Evolutionary conservation across 2,888 invertebrate genomes (phyloP), one percentile per base, ranked within the genome.

Genomic region (Cactoblastis cactorum): DNA sequence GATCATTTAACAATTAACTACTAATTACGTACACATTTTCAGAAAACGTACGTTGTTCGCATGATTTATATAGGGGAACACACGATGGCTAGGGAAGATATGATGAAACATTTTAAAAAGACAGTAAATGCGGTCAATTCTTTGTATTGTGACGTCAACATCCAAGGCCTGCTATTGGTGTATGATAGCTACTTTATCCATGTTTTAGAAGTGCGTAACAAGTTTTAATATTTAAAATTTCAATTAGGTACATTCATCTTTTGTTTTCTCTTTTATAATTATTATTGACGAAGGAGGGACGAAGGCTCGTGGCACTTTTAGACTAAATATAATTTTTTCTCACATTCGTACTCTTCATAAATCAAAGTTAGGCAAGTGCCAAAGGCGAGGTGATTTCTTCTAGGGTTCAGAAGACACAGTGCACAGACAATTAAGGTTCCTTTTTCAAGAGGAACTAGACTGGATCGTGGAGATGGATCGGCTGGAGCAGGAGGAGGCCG

Each of bases 141-240:
- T 0, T 57, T 63, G 3, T 90, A 89, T 58, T 85, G 85, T 54
- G 87, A 90, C 14, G 81, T 91, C 34, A 64, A 75, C 45, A 64
- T 91, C 4, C 64, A 72, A 14, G 91, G 91, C 0, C 61, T 91
- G 32, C 66, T 91, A 18, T 66, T 91, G 34, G 85, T 83, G 9
- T 91, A 91, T 52, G 82, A 84, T 46, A 81, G 78, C 48, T 90
- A 89, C 65, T 91, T 91, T 61, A 80, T 91, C 18, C 91, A 91
- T 59, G 74, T 91, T 58, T 54, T 91, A 15, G 91, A 91, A 87
- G 91, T 90, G 57, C 61, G 80, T 75, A 49, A 12, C 3, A 11
- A 11, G 32, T 32, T 32, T 32, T 32, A 22, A 22, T 22, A 4
- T 33, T 33, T 12, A 33, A 33, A 3, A 15, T 9, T 28, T 6